Evolutionary conservation across 2,113 vertebrate species (phyloP).

Genomic region (Chitala chitala): DNA sequence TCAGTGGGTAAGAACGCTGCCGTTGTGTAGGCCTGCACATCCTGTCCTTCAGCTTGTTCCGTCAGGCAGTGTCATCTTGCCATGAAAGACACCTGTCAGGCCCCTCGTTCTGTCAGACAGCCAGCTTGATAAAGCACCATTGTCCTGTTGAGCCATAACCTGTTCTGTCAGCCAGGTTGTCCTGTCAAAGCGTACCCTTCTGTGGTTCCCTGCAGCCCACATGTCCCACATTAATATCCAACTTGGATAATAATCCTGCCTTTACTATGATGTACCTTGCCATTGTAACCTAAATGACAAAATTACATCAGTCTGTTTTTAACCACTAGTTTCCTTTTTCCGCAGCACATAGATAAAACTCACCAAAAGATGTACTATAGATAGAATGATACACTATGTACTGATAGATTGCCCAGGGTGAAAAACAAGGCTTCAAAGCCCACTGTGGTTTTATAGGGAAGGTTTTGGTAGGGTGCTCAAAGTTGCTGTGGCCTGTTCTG

Average conservation of each 20-base stretch:
- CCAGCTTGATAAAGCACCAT: too few relatives aligned
- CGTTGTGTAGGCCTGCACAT: too few relatives aligned
- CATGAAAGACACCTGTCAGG: too few relatives aligned
- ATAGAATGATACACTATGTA: neutral
- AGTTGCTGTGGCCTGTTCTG: neutral
- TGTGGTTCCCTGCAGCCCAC: neutral
- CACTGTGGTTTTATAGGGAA: neutral
- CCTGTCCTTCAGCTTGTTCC: too few relatives aligned
- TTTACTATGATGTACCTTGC: neutral
- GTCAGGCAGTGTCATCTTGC: too few relatives aligned
- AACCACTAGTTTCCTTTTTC: neutral
- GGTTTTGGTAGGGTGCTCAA: neutral
- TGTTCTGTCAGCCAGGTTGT: too few relatives aligned
- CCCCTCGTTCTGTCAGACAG: too few relatives aligned
- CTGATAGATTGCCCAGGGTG: neutral
- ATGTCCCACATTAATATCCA: neutral
- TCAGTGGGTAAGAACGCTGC: too few relatives aligned
- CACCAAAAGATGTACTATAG: neutral
- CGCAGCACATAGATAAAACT: neutral
- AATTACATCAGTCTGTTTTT: neutral
- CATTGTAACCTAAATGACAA: neutral
- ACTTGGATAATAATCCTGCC: neutral
- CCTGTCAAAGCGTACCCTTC: too few relatives aligned
- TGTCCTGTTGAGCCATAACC: too few relatives aligned
- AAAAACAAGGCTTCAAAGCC: neutral